These are phyloP conservation scores for Stegodyphus mimosarum DNA, from an alignment of 1,140 invertebrate genomes.

Conservation along the genomic window DNA sequence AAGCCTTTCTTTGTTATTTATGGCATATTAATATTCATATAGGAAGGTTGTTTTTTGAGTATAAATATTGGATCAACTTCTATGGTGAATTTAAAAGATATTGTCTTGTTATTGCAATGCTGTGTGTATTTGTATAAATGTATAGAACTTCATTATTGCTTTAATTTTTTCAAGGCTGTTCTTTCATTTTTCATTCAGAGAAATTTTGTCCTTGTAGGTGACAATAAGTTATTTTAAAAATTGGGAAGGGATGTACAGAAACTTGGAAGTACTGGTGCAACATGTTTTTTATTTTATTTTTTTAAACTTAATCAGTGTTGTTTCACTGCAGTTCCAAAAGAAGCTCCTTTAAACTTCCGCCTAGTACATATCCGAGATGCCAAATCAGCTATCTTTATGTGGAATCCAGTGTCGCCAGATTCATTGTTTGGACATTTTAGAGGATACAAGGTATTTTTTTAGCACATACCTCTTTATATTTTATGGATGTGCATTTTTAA, in stretches of 20 bases:
- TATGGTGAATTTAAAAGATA: too few species aligned
- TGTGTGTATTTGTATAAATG: too few species aligned
- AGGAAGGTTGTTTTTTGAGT: too few species aligned
- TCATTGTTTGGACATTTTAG: constrained; percentile 86
- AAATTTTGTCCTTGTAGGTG: not conserved
- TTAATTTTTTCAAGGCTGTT: too few species aligned
- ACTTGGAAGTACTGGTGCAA: not conserved
- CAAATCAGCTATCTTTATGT: constrained; percentile 82
- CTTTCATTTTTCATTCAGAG: not conserved
- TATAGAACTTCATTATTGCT: too few species aligned
- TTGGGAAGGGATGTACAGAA: not conserved
- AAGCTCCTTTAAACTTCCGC: constrained; percentile 87
- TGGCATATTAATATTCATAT: too few species aligned
- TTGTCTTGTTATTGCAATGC: too few species aligned
- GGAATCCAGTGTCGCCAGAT: constrained; percentile 81
- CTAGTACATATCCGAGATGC: constrained; percentile 78
- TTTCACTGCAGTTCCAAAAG: constrained; percentile 72
- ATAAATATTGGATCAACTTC: too few species aligned
- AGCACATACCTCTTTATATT: not conserved
- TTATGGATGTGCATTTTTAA: too few species aligned
- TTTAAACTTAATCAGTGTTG: not conserved
- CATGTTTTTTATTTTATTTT: not conserved
- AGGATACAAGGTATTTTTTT: constrained; percentile 79
- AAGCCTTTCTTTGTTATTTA: too few species aligned
- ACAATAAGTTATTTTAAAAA: not conserved